Evolutionary conservation across 2,888 invertebrate species (phyloP).

Genomic region (Ormyrus nitidulus): DNA sequence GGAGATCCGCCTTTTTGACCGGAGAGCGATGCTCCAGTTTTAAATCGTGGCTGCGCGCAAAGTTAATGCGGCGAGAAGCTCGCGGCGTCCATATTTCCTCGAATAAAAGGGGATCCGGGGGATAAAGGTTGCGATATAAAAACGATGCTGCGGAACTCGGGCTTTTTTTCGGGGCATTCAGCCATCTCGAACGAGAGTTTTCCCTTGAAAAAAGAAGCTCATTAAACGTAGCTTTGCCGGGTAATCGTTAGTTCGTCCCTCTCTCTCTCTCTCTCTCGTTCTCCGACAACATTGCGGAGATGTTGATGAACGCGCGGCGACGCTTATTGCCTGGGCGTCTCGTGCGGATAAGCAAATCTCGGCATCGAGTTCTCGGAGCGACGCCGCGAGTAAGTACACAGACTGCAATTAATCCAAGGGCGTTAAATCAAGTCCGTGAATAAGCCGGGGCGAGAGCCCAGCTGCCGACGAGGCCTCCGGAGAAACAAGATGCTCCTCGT

Average conservation of each 20-base stretch:
- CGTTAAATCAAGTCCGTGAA: slow-evolving; percentile 71
- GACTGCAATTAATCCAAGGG: slow-evolving; percentile 72
- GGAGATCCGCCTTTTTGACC: no score
- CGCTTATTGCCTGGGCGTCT: slow-evolving; percentile 9
- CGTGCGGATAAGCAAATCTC: neutral
- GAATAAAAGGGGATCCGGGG: no score
- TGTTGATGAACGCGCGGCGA: slow-evolving; percentile 9
- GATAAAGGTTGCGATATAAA: no score
- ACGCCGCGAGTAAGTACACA: slow-evolving; percentile 60
- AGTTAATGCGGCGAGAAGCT: no score
- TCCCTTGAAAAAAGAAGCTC: neutral
- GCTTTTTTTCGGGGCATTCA: no score
- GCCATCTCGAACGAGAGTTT: no score
- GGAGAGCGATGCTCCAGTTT: no score
- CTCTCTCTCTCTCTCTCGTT: no score
- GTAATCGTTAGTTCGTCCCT: neutral
- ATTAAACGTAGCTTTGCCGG: neutral
- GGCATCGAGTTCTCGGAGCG: slow-evolving; percentile 4
- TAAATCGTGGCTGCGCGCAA: no score
- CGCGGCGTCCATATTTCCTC: no score
- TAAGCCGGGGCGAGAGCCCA: slow-evolving; percentile 54
- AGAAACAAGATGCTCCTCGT: neutral
- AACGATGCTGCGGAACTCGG: no score
- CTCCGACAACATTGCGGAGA: slow-evolving; percentile 5
- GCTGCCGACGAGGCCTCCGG: neutral